Evolutionary conservation across 23 tunicate genomes (phyloP).

Genomic region (Oikopleura albicans): DNA sequence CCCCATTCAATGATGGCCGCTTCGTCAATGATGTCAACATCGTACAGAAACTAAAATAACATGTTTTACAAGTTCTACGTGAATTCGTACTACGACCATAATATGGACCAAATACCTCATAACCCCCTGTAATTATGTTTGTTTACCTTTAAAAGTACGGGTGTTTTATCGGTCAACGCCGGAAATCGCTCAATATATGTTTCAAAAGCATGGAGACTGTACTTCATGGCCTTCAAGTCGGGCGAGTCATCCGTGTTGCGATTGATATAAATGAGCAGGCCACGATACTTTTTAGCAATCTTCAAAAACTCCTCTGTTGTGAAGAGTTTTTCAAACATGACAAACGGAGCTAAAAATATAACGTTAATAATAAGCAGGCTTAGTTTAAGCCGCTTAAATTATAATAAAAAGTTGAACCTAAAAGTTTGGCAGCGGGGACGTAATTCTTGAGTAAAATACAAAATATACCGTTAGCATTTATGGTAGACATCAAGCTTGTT

Average conservation of each 20-base stretch:
- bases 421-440: not conserved
- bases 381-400: too few relatives aligned
- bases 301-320: not conserved
- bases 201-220: not conserved
- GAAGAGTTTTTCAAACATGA: not conserved
- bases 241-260: not conserved
- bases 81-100: not conserved
- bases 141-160: not conserved
- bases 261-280: not conserved
- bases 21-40: constrained; percentile 74
- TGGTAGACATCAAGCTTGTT: too few relatives aligned
- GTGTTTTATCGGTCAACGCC: not conserved
- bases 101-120: too few relatives aligned
- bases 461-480: too few relatives aligned
- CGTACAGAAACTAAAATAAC: constrained; percentile 47
- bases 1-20: constrained; percentile 88
- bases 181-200: not conserved
- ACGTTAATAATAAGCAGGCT: too few relatives aligned
- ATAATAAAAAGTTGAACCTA: not conserved
- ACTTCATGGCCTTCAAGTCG: not conserved
- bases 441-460: too few relatives aligned
- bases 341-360: not conserved
- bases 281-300: not conserved
- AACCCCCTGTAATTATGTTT: too few relatives aligned
- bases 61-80: not conserved